Base-by-base conservation (phyloP, 2,113 vertebrate species). In the Saguinus midas region DNA sequence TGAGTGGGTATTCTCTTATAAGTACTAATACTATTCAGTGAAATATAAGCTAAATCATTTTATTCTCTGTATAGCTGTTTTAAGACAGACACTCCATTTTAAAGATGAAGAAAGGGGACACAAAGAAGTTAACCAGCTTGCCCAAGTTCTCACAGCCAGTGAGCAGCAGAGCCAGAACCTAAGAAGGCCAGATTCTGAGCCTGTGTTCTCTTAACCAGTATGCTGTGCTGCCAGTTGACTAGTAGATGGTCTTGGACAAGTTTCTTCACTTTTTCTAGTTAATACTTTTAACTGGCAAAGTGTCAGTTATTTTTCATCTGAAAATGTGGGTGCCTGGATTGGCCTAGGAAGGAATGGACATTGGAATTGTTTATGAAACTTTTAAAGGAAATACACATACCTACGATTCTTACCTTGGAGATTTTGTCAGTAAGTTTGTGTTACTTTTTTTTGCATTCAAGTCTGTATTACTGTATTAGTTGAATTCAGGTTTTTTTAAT, bases 401-500 rank as follows among this genome's bases (percentile, higher is more conserved):
- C 8, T 79, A 35, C 17, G 27, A 78, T 40, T 97, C 37, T 85
- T 83, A 83, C 35, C 13, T 83, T 89, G 43, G 43, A 85, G 10
- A 64, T 75, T 76, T 37, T 78, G 27, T 84, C 8, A 75, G 50
- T 91, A 91, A 83, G 7, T 84, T 79, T 88, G 21, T 57, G 23
- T 25, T 92, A 79, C 61, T 73, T 21, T 70, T 79, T 58, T 87
- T 37, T 95, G 6, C 23, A 84, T 94, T 90, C 61, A 50, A 66
- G 32, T 81, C 48, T 61, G 29, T 88, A 29, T 64, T 92, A 61
- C 81, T 84, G 87, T 29, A 68, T 92, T 87, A 92, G 40, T 37
- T 94, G 43, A 95, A 93, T 50, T 81, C 50, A 66, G 92, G 85
- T 40, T 37, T 50, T 87, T 92, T 94, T 83, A 64, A 27, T 75